Evolutionary conservation across 2,888 invertebrate genomes (phyloP), one percentile per base, ranked within the genome.

Genomic region (Cyaniris semiargus): DNA sequence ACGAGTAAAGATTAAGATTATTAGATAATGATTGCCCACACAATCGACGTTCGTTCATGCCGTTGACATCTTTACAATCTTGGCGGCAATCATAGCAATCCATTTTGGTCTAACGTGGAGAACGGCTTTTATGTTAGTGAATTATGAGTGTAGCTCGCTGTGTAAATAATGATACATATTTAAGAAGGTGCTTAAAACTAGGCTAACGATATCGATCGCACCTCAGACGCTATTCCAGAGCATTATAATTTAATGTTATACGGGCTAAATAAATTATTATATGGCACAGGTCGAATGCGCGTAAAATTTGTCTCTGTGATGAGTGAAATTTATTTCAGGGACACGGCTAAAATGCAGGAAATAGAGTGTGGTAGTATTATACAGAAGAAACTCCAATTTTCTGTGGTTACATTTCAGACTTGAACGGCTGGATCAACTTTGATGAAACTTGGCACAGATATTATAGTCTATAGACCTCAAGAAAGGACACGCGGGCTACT

Each of bases 191-290:
- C 66, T 66, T 66, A 60, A 60, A 60, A 66, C 66, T 66, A 27
- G 66, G 66, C 66, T 66, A 31, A 66, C 66, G 66, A 21, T 66
- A 66, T 66, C 66, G 66, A 66, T 18, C 66, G 66, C 66, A 66
- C 27, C 66, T 66, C 18, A 66, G 66, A 66, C 66, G 66, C 7
- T 18, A 23, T 60, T 60, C 23, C 60, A 13, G 60, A 23, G 60
- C 60, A 60, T 60, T 60, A 60, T 60, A 23, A 23, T 23, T 23
- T 21, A 23, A 60, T 60, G 23, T 60, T 23, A 60, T 13, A 60
- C 60, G 60, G 60, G 23, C 23, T 60, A 13, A 60, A 60, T 23
- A 21, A 60, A 21, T 23, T 10, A 21, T 23, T 60, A 60, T 21
- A 23, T 53, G 15, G 53, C 53, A 53, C 53, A 53, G 5, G 53